Conservation (phyloP, 2,797 vertebrate genomes). For the Setipinna tenuifilis region DNA sequence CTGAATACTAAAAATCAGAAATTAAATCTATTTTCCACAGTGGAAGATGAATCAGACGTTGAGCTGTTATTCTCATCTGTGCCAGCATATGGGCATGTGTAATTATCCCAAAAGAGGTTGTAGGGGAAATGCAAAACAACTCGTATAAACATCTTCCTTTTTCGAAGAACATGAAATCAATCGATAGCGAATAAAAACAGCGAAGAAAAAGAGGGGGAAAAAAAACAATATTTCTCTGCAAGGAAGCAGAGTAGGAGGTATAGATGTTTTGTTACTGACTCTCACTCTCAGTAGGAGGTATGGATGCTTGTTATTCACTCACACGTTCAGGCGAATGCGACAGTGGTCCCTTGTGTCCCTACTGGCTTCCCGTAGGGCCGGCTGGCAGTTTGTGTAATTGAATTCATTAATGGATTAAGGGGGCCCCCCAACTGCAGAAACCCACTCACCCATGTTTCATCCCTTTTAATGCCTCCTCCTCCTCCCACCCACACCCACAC, state of each 20-base stretch:
- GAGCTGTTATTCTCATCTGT: no score
- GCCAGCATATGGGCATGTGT: not conserved
- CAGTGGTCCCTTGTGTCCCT: conserved; percentile 12
- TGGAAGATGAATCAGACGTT: no score
- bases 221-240: not conserved
- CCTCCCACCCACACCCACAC: not conserved
- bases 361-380: conserved; percentile 1
- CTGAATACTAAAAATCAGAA: no score
- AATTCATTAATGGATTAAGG: conserved; percentile 58
- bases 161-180: not conserved
- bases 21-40: no score
- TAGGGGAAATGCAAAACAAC: not conserved
- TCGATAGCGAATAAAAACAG: no score
- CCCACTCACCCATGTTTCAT: conserved; percentile 25
- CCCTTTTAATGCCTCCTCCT: not conserved
- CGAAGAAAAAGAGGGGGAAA: no score
- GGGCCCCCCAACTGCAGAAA: conserved; percentile 34
- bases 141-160: not conserved
- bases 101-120: not conserved
- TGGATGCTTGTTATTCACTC: conserved; percentile 15
- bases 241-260: no score
- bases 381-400: conserved; percentile 46
- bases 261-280: no score
- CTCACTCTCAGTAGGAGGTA: no score
- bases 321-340: not conserved